Conservation (phyloP, 2,113 vertebrate species). For the Lathamus discolor region DNA sequence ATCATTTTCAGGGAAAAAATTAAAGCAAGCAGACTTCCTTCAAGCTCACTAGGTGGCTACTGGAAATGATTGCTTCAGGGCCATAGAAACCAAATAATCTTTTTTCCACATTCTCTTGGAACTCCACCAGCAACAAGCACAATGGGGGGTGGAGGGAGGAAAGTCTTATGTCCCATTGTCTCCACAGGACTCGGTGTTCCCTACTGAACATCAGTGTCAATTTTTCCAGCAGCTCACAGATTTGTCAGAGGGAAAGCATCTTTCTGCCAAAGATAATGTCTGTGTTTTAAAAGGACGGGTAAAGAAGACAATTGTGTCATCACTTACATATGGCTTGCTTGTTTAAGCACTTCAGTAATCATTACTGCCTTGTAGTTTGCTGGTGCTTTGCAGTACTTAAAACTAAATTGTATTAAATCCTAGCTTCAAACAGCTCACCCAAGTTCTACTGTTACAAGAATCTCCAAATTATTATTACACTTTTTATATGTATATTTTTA, state of each 20-base stretch:
- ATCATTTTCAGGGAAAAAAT: not conserved
- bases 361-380: not conserved
- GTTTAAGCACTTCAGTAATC: not conserved
- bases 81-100: slow-evolving; percentile 3
- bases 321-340: not conserved
- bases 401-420: not conserved
- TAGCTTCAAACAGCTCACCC: not conserved
- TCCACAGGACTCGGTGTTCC: not conserved
- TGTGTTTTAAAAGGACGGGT: not conserved
- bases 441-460: not conserved
- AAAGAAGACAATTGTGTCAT: not conserved
- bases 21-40: not conserved
- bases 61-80: not conserved
- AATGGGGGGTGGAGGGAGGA: not conserved
- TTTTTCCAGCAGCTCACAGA: not conserved
- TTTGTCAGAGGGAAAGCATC: not conserved
- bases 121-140: not conserved
- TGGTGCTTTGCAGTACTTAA: not conserved
- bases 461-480: not conserved
- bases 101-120: slow-evolving; percentile 15
- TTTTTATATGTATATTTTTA: not conserved
- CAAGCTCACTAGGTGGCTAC: not conserved
- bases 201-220: not conserved
- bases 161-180: not conserved
- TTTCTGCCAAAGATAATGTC: not conserved